Conservation (phyloP, 1,140 invertebrate genomes). For the Drosophila ohnishii region DNA sequence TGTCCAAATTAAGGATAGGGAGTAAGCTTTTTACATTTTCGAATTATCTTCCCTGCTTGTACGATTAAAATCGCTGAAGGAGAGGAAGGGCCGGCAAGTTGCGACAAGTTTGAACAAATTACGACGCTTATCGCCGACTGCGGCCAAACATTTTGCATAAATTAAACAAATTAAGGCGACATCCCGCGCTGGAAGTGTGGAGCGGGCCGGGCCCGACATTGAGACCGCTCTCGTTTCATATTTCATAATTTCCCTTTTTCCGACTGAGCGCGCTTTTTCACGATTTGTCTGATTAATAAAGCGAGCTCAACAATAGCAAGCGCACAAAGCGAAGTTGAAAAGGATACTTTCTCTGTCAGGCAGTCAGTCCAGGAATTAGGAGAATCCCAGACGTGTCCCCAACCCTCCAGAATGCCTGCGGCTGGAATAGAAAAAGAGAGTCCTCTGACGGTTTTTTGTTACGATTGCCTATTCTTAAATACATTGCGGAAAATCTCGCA, state of each 20-base stretch:
- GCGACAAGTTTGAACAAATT: slow-evolving; percentile 67
- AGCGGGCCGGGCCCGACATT: slow-evolving; percentile 18
- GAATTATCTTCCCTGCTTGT: slow-evolving; percentile 6
- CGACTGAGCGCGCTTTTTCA: slow-evolving; percentile 54
- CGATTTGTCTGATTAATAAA: slow-evolving; percentile 70
- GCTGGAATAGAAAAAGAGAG: slow-evolving; percentile 19
- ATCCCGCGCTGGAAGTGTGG: slow-evolving; percentile 9
- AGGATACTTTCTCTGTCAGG: slow-evolving; percentile 33
- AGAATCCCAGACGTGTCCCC: slow-evolving; percentile 35
- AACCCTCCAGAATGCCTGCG: slow-evolving; percentile 23
- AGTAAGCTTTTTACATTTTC: neutral
- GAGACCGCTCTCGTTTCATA: slow-evolving; percentile 32
- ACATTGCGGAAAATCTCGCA: neutral
- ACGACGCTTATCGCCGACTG: slow-evolving; percentile 56
- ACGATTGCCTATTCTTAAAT: slow-evolving; percentile 33
- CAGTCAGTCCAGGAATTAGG: slow-evolving; percentile 42
- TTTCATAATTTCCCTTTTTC: slow-evolving; percentile 63
- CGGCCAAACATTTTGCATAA: slow-evolving; percentile 71
- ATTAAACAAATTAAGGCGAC: slow-evolving; percentile 68
- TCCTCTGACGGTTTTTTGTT: slow-evolving; percentile 60
- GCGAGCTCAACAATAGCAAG: slow-evolving; percentile 49
- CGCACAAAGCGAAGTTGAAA: slow-evolving; percentile 50
- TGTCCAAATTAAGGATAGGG: neutral
- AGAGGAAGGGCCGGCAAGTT: slow-evolving; percentile 39
- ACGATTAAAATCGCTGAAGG: neutral